These are phyloP conservation scores for Drosophila borborema DNA, from an alignment of 2,888 invertebrate genomes.

Conservation along the genomic window DNA sequence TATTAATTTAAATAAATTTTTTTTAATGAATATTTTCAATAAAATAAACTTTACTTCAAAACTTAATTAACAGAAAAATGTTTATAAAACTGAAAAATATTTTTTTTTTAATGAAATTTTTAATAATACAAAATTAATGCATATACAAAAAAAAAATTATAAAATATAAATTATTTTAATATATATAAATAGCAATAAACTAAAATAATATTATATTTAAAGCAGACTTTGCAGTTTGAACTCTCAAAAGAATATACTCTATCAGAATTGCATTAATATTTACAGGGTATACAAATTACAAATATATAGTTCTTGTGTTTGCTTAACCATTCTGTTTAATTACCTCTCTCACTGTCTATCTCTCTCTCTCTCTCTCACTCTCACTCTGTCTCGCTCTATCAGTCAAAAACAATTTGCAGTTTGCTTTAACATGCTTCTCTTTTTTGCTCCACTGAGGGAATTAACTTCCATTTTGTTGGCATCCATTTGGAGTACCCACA, in stretches of 20 bases:
- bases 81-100: too few species aligned
- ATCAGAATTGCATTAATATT: background rate
- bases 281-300: constrained; percentile 10
- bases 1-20: too few species aligned
- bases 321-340: constrained; percentile 66
- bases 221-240: too few species aligned
- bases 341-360: constrained; percentile 32
- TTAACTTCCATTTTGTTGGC: constrained; percentile 8
- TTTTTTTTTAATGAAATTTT: too few species aligned
- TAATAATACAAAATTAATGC: too few species aligned
- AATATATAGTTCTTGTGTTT: constrained; percentile 44
- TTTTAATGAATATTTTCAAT: too few species aligned
- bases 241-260: background rate
- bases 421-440: constrained; percentile 47
- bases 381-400: constrained; percentile 14
- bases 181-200: too few species aligned
- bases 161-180: too few species aligned
- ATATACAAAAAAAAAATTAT: too few species aligned
- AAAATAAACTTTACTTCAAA: too few species aligned
- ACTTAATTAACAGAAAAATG: too few species aligned
- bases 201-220: too few species aligned
- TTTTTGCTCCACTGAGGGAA: background rate
- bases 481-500: constrained; percentile 10
- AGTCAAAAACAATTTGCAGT: constrained; percentile 35
- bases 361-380: constrained; percentile 11